Base-by-base conservation (phyloP, 2,888 invertebrate genomes). In the Tineola bisselliella region DNA sequence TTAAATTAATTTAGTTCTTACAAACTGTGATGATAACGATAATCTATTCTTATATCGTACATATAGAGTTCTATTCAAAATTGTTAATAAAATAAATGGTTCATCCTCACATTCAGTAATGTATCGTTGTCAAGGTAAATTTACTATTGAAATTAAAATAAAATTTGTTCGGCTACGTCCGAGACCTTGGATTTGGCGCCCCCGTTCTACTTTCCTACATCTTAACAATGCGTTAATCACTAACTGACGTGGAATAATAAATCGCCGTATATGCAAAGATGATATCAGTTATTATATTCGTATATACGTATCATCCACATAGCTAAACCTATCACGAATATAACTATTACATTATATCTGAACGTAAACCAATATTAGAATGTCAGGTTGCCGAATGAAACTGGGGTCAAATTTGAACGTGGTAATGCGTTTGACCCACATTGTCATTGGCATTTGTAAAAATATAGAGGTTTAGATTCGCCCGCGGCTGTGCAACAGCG, bases 161-260 rank as follows among this genome's bases (percentile, higher is more conserved):
- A 70, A 73, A 74, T 61, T 61, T 75, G 77, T 77, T 76, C 72
- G 74, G 76, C 73, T 72, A 75, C 74, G 73, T 77, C 71, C 72
- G 67, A 72, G 72, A 74, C 84, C 84, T 82, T 82, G 79, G 70
- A 76, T 76, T 76, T 76, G 75, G 77, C 76, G 81, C 81, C 81
- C 83, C 82, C 69, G 81, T 82, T 79, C 82, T 78, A 83, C 80
- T 82, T 82, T 81, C 73, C 76, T 77, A 81, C 75, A 77, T 82
- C 77, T 80, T 75, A 77, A 80, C 79, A 80, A 81, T 78, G 71
- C 73, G 70, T 79, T 78, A 79, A 81, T 79, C 76, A 81, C 75
- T 70, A 76, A 73, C 73, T 73, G 75, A 72, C 73, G 70, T 70
- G 68, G 68, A 61, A 62, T 64, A 61, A 64, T 63, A 63, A 67